Percentiles rank a stretch among this genome's conserved stretches.
Conservation (phyloP, 2,797 vertebrate species). For the Apogon hyalosoma region DNA sequence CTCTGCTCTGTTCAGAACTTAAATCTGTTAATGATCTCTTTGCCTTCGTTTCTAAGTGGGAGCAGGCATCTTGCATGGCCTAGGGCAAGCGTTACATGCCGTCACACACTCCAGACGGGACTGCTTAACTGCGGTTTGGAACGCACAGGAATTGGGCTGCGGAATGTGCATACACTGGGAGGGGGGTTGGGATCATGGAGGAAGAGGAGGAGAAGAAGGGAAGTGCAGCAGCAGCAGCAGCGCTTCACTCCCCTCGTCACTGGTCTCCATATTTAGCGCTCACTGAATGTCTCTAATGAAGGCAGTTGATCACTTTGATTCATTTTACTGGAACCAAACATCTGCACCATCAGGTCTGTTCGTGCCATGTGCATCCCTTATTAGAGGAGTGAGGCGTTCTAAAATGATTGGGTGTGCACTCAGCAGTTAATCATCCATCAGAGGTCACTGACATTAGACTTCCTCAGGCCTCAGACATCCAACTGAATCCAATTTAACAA, state of each 20-base stretch:
- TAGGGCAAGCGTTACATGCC: constrained; percentile 76
- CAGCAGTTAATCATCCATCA: constrained; percentile 43
- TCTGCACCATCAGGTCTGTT: constrained; percentile 53
- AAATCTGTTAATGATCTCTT: constrained; percentile 84
- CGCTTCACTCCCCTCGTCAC: constrained; percentile 53
- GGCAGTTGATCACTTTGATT: constrained; percentile 66
- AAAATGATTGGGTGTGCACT: constrained; percentile 49
- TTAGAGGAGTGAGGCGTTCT: constrained; percentile 46
- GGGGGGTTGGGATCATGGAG: constrained; percentile 41
- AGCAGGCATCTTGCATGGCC: constrained; percentile 79
- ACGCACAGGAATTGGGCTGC: constrained; percentile 66
- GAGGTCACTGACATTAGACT: constrained; percentile 23
- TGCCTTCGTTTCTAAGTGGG: constrained; percentile 78
- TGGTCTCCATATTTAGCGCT: constrained; percentile 57
- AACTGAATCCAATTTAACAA: background rate
- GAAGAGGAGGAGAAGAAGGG: background rate
- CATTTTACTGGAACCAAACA: constrained; percentile 56
- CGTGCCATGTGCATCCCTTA: constrained; percentile 31
- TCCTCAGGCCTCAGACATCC: background rate
- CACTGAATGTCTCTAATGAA: constrained; percentile 67
- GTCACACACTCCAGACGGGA: constrained; percentile 85
- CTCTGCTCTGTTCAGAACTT: constrained; percentile 34
- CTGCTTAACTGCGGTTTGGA: constrained; percentile 86
- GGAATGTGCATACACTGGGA: constrained; percentile 74
- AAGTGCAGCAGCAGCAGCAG: constrained; percentile 32